Evolutionary conservation across 1,140 invertebrate species (phyloP).

Genomic region (Pararge aegeria): DNA sequence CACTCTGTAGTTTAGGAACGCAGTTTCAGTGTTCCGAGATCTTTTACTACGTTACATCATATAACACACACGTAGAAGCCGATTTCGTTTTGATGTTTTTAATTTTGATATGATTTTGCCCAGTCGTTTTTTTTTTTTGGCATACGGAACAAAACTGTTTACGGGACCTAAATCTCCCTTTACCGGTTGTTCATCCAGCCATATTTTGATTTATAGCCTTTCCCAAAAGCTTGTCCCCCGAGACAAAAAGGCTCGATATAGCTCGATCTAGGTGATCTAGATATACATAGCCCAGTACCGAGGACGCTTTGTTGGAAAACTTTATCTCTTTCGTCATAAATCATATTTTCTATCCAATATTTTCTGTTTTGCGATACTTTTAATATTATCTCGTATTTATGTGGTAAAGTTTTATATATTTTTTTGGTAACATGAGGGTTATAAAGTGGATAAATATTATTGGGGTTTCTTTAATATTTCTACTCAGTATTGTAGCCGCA

Average conservation of each 20-base stretch:
- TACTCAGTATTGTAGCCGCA: too few relatives aligned
- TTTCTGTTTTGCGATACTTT: constrained; percentile 6
- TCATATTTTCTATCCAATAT: constrained; percentile 1
- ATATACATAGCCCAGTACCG: neutral
- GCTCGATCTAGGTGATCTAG: constrained; percentile 10
- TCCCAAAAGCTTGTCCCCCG: neutral
- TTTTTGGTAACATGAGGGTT: neutral
- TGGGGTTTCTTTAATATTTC: neutral
- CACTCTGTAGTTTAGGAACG: too few relatives aligned
- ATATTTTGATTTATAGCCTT: constrained; percentile 2
- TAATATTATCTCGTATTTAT: neutral
- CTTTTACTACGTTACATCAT: too few relatives aligned
- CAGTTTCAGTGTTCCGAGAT: too few relatives aligned
- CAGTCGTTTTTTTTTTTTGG: too few relatives aligned
- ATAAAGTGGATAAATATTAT: neutral
- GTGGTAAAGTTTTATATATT: neutral
- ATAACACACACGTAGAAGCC: too few relatives aligned
- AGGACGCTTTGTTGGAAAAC: constrained; percentile 12
- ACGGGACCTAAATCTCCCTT: neutral
- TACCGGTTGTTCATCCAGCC: neutral
- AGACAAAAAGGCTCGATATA: constrained; percentile 4
- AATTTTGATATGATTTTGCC: too few relatives aligned
- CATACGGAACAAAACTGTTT: too few relatives aligned
- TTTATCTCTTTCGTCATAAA: constrained; percentile 5
- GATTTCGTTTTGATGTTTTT: too few relatives aligned